Evolutionary conservation across 2,888 invertebrate species (phyloP), one percentile per base, ranked within the genome.

Genomic region (Auanema sp.): DNA sequence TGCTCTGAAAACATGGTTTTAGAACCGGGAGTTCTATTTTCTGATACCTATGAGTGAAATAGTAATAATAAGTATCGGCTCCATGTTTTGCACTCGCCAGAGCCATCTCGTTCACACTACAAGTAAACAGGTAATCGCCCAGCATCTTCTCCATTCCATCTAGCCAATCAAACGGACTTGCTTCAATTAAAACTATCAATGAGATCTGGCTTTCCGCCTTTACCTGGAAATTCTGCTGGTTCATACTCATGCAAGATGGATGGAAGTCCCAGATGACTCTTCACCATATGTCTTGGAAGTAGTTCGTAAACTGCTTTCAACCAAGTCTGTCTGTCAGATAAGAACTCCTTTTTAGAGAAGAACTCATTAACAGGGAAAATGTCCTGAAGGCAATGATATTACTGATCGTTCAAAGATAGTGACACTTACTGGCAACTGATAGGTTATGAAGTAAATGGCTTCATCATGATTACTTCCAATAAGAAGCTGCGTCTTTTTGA

Each of bases 391-490:
- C 16, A 41, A 21, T 49, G 11, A 18, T 21, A 54, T 47, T 52
- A 21, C 18, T 42, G 8, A 11, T 12, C 47, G 18, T 14, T 12
- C 18, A n/a, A 18, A 42, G 14, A 25, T 43, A 33, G 21, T 16
- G 16, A 12, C 5, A 59, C 64, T 68, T 63, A 65, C 77, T n/a
- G 64, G 77, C 16, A 93, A 87, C 84, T 92, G 92, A 85, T 95
- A 96, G 72, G 94, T 89, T 71, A 95, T 91, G 84, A 93, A 95
- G 85, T 92, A 96, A 84, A 91, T 92, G 49, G 93, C 93, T 84
- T 96, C 95, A 84, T 95, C 93, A 16, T 90, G 90, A 84, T 95
- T 94, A 56, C 91, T 91, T 42, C 96, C 95, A 88, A 93, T 89
- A 51, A 95, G 87, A 68, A 95, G 89, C 83, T 91, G 92, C 12